phyloP scores from a whole-genome alignment of 2,888 invertebrate species.

The Anticlea derivata region DNA sequence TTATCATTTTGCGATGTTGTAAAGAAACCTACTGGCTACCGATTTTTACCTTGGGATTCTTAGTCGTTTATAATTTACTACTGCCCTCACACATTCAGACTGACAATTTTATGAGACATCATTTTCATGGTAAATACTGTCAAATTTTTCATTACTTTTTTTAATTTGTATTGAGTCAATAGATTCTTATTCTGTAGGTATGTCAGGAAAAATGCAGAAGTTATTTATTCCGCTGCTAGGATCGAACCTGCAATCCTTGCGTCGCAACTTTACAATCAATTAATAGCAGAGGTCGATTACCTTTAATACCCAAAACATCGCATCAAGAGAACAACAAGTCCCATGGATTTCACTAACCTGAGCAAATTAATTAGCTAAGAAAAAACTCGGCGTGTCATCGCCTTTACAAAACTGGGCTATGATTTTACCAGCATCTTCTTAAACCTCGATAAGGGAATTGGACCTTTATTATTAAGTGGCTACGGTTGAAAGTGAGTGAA shows the following conservation, averaged over 20 bases:
- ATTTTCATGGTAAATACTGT: too few species aligned
- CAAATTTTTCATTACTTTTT: too few species aligned
- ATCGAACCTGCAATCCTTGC: not conserved
- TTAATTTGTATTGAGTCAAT: too few species aligned
- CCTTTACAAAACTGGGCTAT: constrained; percentile 62
- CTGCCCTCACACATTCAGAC: too few species aligned
- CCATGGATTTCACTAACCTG: constrained; percentile 64
- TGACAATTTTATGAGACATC: too few species aligned
- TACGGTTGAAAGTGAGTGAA: constrained; percentile 17
- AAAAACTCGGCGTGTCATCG: constrained; percentile 65
- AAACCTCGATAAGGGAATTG: constrained; percentile 15
- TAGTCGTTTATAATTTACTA: too few species aligned
- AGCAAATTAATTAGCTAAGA: constrained; percentile 66
- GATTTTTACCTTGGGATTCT: too few species aligned
- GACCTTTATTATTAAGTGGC: not conserved
- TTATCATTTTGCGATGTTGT: too few species aligned
- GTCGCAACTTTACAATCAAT: not conserved
- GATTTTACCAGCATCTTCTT: constrained; percentile 33
- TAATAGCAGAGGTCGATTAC: constrained; percentile 3
- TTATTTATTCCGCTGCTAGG: not conserved
- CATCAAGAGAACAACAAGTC: constrained; percentile 25
- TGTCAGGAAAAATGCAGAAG: too few species aligned
- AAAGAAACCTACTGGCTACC: too few species aligned
- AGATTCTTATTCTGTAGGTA: too few species aligned
- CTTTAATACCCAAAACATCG: constrained; percentile 18